Evolutionary conservation across 2,113 vertebrate genomes (phyloP), one percentile per base, ranked within the genome.

Genomic region (Penelope pileata): DNA sequence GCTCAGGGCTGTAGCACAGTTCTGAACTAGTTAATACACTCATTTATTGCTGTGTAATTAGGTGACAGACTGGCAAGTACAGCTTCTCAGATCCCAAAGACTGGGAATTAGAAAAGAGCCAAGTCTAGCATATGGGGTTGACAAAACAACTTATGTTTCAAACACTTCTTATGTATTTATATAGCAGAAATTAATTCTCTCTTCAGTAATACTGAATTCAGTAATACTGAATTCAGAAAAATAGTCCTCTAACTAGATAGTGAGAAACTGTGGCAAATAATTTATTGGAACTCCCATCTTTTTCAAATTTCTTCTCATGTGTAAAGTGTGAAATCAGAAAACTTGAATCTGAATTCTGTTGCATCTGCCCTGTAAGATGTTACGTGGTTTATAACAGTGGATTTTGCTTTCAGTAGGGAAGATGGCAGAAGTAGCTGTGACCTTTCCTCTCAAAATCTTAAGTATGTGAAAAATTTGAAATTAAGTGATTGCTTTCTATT

Each of bases 121-220:
- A 96, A 90, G 51, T 16, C 12, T 77, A 43, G 32, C 83, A 53
- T 73, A 73, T 19, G 81, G 70, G 59, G 1, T 83, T 78, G 85
- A 63, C 68, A 54, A 83, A 96, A 81, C 54, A 96, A 78, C 79
- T 90, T 86, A 16, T 2, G 6, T n/a, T 90, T 93, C 76, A 86
- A 81, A 68, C 27, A 4, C 42, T 68, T 89, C 16, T 67, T n/a
- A 29, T 14, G n/a, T 74, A 53, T 93, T 88, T 56, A 17, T 70
- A 23, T 51, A 91, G 42, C 63, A 92, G 56, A 94, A 93, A 81
- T 83, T 51, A 86, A 86, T 23, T 81, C 42, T 80, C 79, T 26
- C 67, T 87, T 60, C 29, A 60, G 30, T 83, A 63, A 56, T 83
- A 59, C 16, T 29, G 42, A 80, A 40, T 67, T 90, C 79, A 63